These are phyloP conservation scores for Eupeodes latifasciatus DNA, from an alignment of 2,888 invertebrate genomes.

Conservation along the genomic window DNA sequence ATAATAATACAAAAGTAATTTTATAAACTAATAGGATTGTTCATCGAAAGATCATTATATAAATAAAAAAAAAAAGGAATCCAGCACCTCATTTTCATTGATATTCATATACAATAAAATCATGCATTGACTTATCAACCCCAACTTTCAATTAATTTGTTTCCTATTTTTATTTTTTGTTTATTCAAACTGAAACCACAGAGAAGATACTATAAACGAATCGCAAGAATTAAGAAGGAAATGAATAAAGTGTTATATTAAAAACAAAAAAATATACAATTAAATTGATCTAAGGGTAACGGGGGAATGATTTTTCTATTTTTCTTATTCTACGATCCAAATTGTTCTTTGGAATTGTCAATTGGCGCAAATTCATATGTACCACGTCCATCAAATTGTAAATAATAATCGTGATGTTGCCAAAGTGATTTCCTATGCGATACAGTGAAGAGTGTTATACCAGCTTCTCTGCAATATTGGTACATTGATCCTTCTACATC, in stretches of 20 bases:
- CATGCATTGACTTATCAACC: constrained; percentile 28
- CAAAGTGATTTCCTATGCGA: constrained; percentile 98
- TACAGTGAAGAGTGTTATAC: constrained; percentile 97
- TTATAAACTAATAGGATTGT: constrained; percentile 70
- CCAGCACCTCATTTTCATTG: constrained; percentile 62
- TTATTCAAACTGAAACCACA: constrained; percentile 8
- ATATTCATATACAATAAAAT: neutral
- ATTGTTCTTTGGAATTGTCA: constrained; percentile 93
- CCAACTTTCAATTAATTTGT: constrained; percentile 25
- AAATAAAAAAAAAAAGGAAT: constrained; percentile 60
- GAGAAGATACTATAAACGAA: neutral
- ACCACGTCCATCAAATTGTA: constrained; percentile 98
- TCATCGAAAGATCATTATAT: constrained; percentile 53
- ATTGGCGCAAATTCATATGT: constrained; percentile 94
- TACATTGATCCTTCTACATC: constrained; percentile 99
- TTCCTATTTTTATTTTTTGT: neutral
- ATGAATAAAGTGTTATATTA: constrained; percentile 17
- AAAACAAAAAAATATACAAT: constrained; percentile 36
- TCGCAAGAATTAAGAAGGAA: constrained; percentile 22
- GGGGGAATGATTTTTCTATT: constrained; percentile 8
- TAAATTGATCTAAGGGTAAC: constrained; percentile 59
- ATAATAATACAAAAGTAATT: constrained; percentile 51
- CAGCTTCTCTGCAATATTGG: constrained; percentile 93
- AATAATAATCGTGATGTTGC: constrained; percentile 98
- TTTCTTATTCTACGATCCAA: constrained; percentile 90